phyloP scores from a whole-genome alignment of 2,797 vertebrate species.

The Tauraco hartlaubi region DNA sequence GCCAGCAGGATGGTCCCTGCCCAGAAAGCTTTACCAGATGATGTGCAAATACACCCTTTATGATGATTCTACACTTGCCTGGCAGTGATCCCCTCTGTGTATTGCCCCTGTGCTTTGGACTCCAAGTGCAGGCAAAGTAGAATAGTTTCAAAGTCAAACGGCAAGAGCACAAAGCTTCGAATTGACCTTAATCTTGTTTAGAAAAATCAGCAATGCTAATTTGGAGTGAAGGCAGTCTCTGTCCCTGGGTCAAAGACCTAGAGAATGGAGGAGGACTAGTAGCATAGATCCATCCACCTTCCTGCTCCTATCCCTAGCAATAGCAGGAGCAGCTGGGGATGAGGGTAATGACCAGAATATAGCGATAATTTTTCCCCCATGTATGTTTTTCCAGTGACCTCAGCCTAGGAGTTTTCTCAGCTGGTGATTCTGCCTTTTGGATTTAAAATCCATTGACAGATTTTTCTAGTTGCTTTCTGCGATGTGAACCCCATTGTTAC shows the following conservation, averaged over 20 bases:
- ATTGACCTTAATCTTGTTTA: not conserved
- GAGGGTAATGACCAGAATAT: not conserved
- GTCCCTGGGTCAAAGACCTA: not conserved
- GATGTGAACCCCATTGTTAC: not conserved
- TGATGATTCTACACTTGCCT: not conserved
- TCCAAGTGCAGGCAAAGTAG: not conserved
- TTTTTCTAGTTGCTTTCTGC: not conserved
- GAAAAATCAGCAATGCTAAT: conserved; percentile 5
- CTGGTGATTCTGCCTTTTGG: not conserved
- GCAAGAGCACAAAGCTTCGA: not conserved
- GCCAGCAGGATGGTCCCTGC: not conserved
- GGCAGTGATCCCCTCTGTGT: not conserved
- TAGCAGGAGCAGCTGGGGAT: not conserved
- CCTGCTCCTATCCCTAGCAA: not conserved
- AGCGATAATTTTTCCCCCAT: not conserved
- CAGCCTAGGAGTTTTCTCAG: not conserved
- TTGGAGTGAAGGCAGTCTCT: not conserved
- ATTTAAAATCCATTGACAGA: not conserved
- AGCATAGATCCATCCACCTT: not conserved
- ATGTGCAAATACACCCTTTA: not conserved
- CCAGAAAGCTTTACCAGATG: not conserved
- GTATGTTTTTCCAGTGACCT: not conserved
- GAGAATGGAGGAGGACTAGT: not conserved
- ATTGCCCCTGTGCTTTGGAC: not conserved
- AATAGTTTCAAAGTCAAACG: not conserved